These are phyloP conservation scores for Serinus canaria DNA, from an alignment of 2,113 vertebrate genomes.

Conservation along the genomic window DNA sequence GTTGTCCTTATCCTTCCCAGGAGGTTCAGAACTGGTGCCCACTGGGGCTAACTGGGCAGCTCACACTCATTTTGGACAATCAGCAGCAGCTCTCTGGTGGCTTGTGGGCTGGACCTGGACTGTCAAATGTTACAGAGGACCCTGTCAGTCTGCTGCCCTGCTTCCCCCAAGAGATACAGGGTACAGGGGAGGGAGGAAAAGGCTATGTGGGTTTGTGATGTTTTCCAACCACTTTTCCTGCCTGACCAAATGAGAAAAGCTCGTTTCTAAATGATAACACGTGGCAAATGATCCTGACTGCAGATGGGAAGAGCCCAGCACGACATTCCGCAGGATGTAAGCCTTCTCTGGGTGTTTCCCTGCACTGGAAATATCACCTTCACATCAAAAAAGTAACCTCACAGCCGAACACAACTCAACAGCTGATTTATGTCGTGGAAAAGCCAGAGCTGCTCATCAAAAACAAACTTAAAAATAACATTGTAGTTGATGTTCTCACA, in stretches of 20 bases:
- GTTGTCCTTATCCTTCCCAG: not conserved
- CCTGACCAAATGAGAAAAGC: not conserved
- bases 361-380: not conserved
- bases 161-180: not conserved
- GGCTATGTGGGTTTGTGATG: fast-evolving
- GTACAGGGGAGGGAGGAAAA: not conserved
- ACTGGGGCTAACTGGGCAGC: not conserved
- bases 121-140: not conserved
- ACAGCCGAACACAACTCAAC: not conserved
- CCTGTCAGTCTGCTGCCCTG: not conserved
- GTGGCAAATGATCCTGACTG: not conserved
- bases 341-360: not conserved
- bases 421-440: not conserved
- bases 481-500: not conserved
- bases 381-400: not conserved
- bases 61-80: fast-evolving
- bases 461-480: not conserved
- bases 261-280: not conserved
- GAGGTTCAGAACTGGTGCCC: not conserved
- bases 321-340: fast-evolving
- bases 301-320: not conserved
- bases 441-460: not conserved
- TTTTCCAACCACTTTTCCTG: not conserved
- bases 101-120: fast-evolving
- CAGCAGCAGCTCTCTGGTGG: not conserved